Percentiles rank a stretch among this genome's conserved stretches.
phyloP scores from a whole-genome alignment of 2,797 vertebrate genomes.

The Notolabrus celidotus region DNA sequence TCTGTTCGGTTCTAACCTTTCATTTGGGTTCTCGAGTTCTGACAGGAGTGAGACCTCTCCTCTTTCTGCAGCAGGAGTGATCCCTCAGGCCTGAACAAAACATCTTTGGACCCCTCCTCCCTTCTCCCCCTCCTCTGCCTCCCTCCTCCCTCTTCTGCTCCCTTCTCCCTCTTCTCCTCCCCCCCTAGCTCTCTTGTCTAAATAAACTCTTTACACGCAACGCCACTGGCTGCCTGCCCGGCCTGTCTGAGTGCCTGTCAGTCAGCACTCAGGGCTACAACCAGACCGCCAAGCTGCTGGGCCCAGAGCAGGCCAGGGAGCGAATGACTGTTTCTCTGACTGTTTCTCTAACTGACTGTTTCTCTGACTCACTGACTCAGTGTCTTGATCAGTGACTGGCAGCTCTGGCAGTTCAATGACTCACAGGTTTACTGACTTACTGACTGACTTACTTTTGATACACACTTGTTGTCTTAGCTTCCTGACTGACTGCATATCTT shows the following conservation, averaged over 20 bases:
- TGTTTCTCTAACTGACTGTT: too few species aligned
- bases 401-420: too few species aligned
- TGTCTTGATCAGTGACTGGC: too few species aligned
- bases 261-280: constrained; percentile 46
- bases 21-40: constrained; percentile 5
- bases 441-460: neutral
- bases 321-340: neutral
- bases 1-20: constrained; percentile 7
- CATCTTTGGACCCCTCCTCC: constrained; percentile 31
- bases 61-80: constrained; percentile 20
- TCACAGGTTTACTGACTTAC: too few species aligned
- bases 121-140: neutral
- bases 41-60: constrained; percentile 53
- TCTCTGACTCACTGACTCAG: too few species aligned
- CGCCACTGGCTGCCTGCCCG: constrained; percentile 58
- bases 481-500: neutral
- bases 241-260: constrained; percentile 58
- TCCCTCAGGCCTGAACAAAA: constrained; percentile 48
- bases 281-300: neutral
- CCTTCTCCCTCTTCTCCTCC: too few species aligned
- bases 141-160: too few species aligned
- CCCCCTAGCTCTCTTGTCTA: constrained; percentile 54
- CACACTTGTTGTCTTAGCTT: too few species aligned
- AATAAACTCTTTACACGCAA: constrained; percentile 76
- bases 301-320: constrained; percentile 4